phyloP scores from a whole-genome alignment of 2,113 vertebrate genomes.

The Tragelaphus strepsiceros region DNA sequence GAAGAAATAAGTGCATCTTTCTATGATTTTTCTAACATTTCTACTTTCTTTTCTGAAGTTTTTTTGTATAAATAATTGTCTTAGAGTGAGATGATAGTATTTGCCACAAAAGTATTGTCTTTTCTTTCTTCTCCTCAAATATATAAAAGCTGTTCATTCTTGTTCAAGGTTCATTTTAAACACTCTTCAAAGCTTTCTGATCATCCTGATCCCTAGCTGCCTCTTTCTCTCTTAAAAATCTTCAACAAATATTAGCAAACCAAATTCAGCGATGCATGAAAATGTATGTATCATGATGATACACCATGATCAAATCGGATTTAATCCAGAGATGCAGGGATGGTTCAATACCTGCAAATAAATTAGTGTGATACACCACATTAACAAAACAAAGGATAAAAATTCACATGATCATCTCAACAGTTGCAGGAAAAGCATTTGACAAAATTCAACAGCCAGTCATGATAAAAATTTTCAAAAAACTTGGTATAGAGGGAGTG shows the following conservation, averaged over 20 bases:
- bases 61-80: neutral
- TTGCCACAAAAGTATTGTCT: neutral
- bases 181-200: neutral
- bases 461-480: neutral
- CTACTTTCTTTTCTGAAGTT: neutral
- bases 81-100: neutral
- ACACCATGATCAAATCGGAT: neutral
- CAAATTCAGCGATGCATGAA: neutral
- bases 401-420: neutral
- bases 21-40: neutral
- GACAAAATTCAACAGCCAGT: neutral
- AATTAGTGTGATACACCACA: neutral
- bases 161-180: neutral
- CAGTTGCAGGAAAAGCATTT: neutral
- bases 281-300: neutral
- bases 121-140: neutral
- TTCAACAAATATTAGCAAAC: neutral
- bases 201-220: rapidly evolving
- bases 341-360: neutral
- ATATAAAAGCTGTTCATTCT: neutral
- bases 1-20: neutral
- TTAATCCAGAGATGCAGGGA: neutral
- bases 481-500: neutral
- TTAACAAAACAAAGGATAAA: neutral
- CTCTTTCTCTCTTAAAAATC: neutral